Percentiles rank a stretch among this genome's conserved stretches.
These are phyloP conservation scores for Papilio helenus DNA, from an alignment of 1,140 invertebrate species.

Conservation along the genomic window DNA sequence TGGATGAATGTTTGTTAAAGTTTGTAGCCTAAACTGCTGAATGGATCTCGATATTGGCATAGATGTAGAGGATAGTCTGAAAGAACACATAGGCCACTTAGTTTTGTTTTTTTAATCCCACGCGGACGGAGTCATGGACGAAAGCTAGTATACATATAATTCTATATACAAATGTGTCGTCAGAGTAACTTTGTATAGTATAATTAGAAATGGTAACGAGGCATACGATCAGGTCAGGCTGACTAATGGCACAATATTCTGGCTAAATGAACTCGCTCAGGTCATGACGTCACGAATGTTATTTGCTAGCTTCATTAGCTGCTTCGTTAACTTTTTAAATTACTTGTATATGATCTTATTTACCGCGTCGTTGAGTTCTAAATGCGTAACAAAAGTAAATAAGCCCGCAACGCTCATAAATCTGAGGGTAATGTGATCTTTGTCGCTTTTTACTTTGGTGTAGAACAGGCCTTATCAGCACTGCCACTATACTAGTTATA, in stretches of 20 bases:
- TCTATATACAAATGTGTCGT: background rate
- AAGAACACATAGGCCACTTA: too few species aligned
- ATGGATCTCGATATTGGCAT: too few species aligned
- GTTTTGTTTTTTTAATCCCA: too few species aligned
- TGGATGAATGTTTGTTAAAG: too few species aligned
- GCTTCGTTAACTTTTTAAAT: constrained; percentile 27
- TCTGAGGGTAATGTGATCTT: background rate
- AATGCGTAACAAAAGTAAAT: background rate
- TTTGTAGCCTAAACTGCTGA: too few species aligned
- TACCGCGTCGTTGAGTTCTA: constrained; percentile 1
- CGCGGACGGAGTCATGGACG: too few species aligned
- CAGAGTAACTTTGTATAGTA: background rate
- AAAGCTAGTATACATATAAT: too few species aligned
- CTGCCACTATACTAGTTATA: too few species aligned
- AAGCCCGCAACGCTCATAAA: background rate
- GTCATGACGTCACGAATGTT: constrained; percentile 12
- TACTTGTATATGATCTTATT: constrained; percentile 26
- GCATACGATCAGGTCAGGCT: constrained; percentile 15
- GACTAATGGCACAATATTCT: constrained; percentile 2
- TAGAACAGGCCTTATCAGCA: background rate
- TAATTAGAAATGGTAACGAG: constrained; percentile 1
- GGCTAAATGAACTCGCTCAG: constrained; percentile 1
- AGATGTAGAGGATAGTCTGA: too few species aligned
- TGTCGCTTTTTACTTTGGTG: background rate
- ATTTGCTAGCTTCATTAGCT: constrained; percentile 11